A percentile compares a stretch with the other conserved stretches of the same genome.
Evolutionary conservation across 2,797 vertebrate species (phyloP).

Genomic region (Phataginus tricuspis): DNA sequence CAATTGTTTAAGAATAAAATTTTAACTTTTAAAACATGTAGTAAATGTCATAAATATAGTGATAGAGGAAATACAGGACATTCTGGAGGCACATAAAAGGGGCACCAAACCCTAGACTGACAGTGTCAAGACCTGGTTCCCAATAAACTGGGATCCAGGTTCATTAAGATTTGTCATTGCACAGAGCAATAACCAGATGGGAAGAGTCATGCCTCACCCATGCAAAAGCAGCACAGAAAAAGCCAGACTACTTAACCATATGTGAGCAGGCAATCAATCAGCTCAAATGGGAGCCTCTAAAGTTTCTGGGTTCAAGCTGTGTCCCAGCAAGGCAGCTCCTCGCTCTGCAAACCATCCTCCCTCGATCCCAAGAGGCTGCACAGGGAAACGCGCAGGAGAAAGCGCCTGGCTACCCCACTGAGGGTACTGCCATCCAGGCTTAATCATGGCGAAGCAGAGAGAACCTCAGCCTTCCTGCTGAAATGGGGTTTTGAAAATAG

Average conservation of each 20-base stretch:
- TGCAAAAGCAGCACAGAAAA: background rate
- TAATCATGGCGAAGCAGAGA: constrained; percentile 14
- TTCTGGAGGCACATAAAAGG: background rate
- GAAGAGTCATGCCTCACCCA: background rate
- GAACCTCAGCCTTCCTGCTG: background rate
- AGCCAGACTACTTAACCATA: background rate
- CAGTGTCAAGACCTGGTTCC: background rate
- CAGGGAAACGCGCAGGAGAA: background rate
- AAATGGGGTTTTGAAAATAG: constrained; percentile 67
- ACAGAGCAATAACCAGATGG: background rate
- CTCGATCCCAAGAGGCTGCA: background rate
- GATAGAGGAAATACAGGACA: background rate
- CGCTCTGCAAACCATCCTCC: background rate
- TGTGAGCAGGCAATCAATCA: background rate
- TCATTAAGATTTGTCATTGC: background rate
- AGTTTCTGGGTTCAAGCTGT: background rate
- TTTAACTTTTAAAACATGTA: background rate
- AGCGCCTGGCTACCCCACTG: background rate
- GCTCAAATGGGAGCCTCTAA: background rate
- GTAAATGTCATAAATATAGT: background rate
- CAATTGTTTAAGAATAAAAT: background rate
- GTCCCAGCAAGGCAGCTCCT: background rate
- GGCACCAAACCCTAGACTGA: background rate
- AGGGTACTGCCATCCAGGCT: background rate
- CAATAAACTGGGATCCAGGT: background rate